A percentile compares a stretch with the other conserved stretches of the same genome.
These are phyloP conservation scores for Drosophila kuntzei DNA, from an alignment of 2,888 invertebrate species.

Conservation along the genomic window DNA sequence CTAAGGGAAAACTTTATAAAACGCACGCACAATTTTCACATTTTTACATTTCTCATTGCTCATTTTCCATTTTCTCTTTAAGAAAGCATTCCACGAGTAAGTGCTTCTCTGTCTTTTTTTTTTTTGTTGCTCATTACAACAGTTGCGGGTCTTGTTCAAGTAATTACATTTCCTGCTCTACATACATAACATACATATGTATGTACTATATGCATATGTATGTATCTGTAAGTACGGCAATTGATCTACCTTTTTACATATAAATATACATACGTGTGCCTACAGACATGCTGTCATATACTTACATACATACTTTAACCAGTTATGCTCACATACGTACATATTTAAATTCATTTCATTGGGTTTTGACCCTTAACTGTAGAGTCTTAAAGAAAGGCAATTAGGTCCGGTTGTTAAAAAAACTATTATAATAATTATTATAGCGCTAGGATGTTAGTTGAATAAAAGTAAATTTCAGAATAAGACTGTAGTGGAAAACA, in stretches of 20 bases:
- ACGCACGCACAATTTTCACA: constrained; percentile 29
- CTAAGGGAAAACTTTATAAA: constrained; percentile 35
- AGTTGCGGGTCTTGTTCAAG: constrained; percentile 33
- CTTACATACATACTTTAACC: background rate
- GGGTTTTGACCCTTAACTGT: background rate
- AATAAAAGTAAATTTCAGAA: too few species aligned
- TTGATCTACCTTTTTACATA: background rate
- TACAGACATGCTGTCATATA: too few species aligned
- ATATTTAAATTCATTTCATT: too few species aligned
- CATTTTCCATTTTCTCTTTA: constrained; percentile 37
- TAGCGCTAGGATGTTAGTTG: too few species aligned
- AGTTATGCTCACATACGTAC: background rate
- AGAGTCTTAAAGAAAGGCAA: background rate
- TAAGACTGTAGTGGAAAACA: too few species aligned
- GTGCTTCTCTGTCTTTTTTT: constrained; percentile 51
- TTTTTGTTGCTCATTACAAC: constrained; percentile 53
- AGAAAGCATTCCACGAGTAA: constrained; percentile 46
- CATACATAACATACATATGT: background rate
- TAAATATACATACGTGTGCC: background rate
- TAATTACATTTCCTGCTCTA: constrained; percentile 58
- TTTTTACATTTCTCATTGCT: constrained; percentile 18
- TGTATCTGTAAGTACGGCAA: background rate
- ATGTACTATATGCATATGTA: background rate
- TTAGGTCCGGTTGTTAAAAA: too few species aligned
- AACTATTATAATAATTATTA: too few species aligned